phyloP scores from a whole-genome alignment of 1,140 invertebrate species.

The Trinorchestia longiramus region DNA sequence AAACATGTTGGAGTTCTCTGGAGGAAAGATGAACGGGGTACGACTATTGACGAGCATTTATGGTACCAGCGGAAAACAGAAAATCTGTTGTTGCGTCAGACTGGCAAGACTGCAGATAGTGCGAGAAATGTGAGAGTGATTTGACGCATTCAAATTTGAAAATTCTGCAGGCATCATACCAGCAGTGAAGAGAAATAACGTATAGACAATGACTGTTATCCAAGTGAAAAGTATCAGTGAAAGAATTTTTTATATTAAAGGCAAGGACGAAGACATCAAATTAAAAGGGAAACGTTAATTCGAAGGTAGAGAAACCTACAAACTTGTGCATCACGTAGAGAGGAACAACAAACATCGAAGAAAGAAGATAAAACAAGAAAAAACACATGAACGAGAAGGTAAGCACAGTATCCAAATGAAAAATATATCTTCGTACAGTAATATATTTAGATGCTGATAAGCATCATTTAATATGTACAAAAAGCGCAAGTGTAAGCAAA shows the following conservation, averaged over 20 bases:
- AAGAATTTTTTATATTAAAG: not conserved
- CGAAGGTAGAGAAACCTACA: too few relatives aligned
- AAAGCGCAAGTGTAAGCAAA: too few relatives aligned
- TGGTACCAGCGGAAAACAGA: conserved; percentile 16
- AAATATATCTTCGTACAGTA: too few relatives aligned
- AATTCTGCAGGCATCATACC: not conserved
- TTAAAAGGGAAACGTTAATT: too few relatives aligned
- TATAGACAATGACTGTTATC: not conserved
- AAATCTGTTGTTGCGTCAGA: conserved; percentile 13
- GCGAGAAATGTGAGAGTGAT: not conserved
- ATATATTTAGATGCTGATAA: too few relatives aligned
- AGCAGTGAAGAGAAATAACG: not conserved
- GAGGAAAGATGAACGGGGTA: not conserved
- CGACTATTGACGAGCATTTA: conserved; percentile 42
- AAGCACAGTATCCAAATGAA: too few relatives aligned
- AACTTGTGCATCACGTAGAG: too few relatives aligned
- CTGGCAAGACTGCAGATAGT: not conserved
- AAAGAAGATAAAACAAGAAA: too few relatives aligned
- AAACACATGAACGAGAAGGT: too few relatives aligned
- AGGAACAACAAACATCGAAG: too few relatives aligned
- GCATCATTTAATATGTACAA: too few relatives aligned
- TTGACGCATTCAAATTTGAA: not conserved
- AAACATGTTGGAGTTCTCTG: conserved; percentile 11
- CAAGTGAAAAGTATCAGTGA: not conserved
- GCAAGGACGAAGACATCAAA: too few relatives aligned